phyloP scores from a whole-genome alignment of 2,113 vertebrate species.

The Genyomyrus donnyi region DNA sequence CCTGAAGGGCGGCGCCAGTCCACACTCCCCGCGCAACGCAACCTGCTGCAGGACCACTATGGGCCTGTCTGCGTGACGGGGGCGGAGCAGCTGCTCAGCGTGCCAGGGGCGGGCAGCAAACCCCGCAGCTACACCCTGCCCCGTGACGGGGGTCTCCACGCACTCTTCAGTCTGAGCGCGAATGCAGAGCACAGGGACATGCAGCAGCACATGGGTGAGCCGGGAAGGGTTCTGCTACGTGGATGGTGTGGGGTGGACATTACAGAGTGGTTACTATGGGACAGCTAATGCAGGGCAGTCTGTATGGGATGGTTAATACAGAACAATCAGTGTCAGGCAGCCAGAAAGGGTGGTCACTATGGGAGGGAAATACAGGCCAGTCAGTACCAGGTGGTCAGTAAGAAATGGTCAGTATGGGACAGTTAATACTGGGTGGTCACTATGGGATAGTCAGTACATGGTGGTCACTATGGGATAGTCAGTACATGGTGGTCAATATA shows the following conservation, averaged over 20 bases:
- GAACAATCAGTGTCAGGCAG: background rate
- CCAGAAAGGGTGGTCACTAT: background rate
- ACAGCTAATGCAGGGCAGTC: background rate
- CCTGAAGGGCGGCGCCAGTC: slow-evolving; percentile 88
- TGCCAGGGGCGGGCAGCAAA: slow-evolving; percentile 64
- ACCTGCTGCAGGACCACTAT: slow-evolving; percentile 84
- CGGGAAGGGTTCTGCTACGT: background rate
- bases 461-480: background rate
- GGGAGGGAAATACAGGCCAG: background rate
- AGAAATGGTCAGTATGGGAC: background rate
- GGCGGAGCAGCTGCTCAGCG: slow-evolving; percentile 61
- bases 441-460: background rate
- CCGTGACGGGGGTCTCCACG: slow-evolving; percentile 87
- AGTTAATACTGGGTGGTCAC: background rate
- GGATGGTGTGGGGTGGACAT: too few species aligned
- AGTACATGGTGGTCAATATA: background rate
- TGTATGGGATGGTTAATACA: background rate
- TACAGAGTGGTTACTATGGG: background rate
- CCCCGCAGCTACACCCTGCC: slow-evolving; percentile 94
- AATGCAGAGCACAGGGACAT: slow-evolving; percentile 66
- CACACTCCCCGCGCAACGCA: slow-evolving; percentile 84
- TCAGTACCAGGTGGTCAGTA: background rate
- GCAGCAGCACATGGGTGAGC: slow-evolving; percentile 56
- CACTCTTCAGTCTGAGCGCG: slow-evolving; percentile 73
- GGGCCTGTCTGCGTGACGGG: slow-evolving; percentile 68